Evolutionary conservation across 2,888 invertebrate genomes (phyloP), one percentile per base, ranked within the genome.

Genomic region (Drosophila quinaria): DNA sequence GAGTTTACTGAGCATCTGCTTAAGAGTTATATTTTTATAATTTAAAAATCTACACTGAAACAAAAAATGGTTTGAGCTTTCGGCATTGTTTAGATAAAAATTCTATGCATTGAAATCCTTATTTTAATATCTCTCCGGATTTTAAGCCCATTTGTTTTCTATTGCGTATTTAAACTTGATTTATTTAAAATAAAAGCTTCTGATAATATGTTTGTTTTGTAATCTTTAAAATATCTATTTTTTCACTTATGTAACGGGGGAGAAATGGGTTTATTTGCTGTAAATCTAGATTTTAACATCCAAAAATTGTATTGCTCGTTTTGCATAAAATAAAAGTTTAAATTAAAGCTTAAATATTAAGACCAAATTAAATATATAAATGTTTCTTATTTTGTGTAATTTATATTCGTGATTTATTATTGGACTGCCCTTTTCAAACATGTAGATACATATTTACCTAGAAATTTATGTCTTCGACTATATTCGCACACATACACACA

Each of bases 381-480:
- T 50, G 60, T 15, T 17, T 58, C 17, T 51, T 60, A 39, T 60
- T 17, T 10, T 22, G 15, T 25, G 55, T 46, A 39, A 65, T 75
- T 42, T 55, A 39, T 47, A 31, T 44, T 62, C 3, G 35, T 60
- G 62, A 74, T 78, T 78, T 78, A 73, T 67, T 78, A 39, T 31
- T 33, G 47, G 15, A 22, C 63, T 37, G 63, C 2, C 41, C 41
- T 29, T 52, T 35, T 42, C 19, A 9, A n/a, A 11, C 47, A 54
- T 10, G 33, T 42, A 47, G 39, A 65, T 19, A 49, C 54, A 37
- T 59, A 56, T 74, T 67, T 72, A 55, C 33, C 62, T 56, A 19
- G 13, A 67, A 78, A 78, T 73, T 67, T 73, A 66, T 72, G 78
- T 22, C 49, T 50, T 46, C 5, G n/a, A 19, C 42, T 19, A 9